Conservation (phyloP, 1,140 invertebrate species). For the Dendroctonus valens region DNA sequence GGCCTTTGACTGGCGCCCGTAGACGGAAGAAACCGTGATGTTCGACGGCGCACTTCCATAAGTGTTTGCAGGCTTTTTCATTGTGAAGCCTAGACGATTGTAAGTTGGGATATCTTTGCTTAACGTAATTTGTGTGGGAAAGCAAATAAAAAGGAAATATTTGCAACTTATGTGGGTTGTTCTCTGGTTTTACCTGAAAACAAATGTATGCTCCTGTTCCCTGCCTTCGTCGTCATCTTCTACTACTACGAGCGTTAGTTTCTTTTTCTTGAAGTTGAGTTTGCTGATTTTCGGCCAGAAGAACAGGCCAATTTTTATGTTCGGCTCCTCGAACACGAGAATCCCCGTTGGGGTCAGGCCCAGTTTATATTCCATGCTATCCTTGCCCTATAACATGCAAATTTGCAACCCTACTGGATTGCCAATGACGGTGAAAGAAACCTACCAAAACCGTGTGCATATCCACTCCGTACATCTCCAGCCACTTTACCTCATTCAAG, state of each 20-base stretch:
- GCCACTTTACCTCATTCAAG: constrained; percentile 91
- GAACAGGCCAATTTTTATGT: constrained; percentile 95
- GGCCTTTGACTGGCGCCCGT: constrained; percentile 84
- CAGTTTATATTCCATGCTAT: constrained; percentile 93
- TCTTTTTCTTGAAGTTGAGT: constrained; percentile 94
- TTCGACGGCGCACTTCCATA: constrained; percentile 99
- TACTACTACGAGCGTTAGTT: constrained; percentile 90
- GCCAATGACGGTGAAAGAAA: background rate
- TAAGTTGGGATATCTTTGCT: background rate
- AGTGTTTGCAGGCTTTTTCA: constrained; percentile 97
- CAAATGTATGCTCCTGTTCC: constrained; percentile 92
- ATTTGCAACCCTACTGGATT: background rate
- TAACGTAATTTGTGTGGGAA: too few species aligned
- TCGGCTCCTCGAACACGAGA: constrained; percentile 89
- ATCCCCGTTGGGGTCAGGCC: constrained; percentile 97
- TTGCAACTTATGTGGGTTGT: too few species aligned
- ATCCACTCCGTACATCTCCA: constrained; percentile 97
- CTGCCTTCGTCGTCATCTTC: constrained; percentile 94
- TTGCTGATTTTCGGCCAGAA: constrained; percentile 97
- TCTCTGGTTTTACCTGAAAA: constrained; percentile 61
- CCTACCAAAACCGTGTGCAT: constrained; percentile 84
- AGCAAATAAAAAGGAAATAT: too few species aligned
- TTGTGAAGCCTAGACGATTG: constrained; percentile 68
- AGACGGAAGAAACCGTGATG: constrained; percentile 98
- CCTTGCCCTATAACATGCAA: constrained; percentile 70